These are phyloP conservation scores for Phenganax subtilis DNA, from an alignment of 92 coral and sea anemone genomes.

Conservation along the genomic window DNA sequence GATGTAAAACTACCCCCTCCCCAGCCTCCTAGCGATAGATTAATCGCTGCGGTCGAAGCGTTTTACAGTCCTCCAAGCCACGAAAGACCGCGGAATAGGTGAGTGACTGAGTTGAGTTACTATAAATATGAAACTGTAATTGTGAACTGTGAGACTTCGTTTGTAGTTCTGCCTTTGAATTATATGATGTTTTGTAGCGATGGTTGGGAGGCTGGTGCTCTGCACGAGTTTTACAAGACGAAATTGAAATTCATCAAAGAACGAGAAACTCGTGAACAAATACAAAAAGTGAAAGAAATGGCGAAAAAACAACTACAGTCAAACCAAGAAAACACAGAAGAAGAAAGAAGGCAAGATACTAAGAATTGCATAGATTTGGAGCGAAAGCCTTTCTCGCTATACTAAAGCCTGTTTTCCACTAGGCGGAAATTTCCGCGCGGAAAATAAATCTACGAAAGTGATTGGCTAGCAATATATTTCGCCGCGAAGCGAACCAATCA, in stretches of 20 bases:
- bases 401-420: no score
- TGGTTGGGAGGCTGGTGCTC: constrained; percentile 98
- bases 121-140: neutral
- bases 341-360: constrained; percentile 12
- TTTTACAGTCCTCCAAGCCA: constrained; percentile 98
- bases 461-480: no score
- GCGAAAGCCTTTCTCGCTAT: no score
- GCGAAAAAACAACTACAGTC: constrained; percentile 14
- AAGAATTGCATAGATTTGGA: no score
- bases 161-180: no score
- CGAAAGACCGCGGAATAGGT: constrained; percentile 96
- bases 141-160: no score
- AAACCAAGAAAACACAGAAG: constrained; percentile 8
- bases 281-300: constrained; percentile 51
- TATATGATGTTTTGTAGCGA: constrained; percentile 55
- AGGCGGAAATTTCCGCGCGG: no score
- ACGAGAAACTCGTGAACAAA: constrained; percentile 70
- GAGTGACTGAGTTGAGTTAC: neutral
- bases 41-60: constrained; percentile 90
- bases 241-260: constrained; percentile 83
- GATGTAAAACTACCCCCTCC: constrained; percentile 93
- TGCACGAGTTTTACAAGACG: constrained; percentile 93
- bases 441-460: no score
- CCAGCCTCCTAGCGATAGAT: constrained; percentile 97
- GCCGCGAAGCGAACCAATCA: no score